phyloP scores from a whole-genome alignment of 2,888 invertebrate species.

The Nephrocerus scutellatus region DNA sequence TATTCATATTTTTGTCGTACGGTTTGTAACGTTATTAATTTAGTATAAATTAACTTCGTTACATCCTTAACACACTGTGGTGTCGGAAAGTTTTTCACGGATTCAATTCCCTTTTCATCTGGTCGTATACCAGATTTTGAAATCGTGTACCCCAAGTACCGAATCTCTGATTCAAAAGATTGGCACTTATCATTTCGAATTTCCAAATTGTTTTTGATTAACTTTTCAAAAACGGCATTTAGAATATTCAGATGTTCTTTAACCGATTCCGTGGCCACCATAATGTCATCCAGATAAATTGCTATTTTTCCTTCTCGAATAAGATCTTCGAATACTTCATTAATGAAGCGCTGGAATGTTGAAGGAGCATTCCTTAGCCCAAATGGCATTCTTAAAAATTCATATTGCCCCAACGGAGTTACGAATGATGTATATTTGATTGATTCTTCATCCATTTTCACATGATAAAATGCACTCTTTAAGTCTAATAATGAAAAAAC shows the following conservation, averaged over 20 bases:
- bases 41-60: no score
- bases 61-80: slow-evolving; percentile 2
- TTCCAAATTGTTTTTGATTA: slow-evolving; percentile 12
- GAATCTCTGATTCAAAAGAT: slow-evolving; percentile 9
- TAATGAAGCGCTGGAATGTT: slow-evolving; percentile 15
- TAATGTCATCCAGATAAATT: slow-evolving; percentile 19
- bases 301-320: slow-evolving; percentile 9
- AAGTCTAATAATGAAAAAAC: slow-evolving; percentile 3
- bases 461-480: slow-evolving; percentile 8
- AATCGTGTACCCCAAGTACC: slow-evolving; percentile 15
- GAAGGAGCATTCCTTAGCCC: slow-evolving; percentile 14
- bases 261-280: slow-evolving; percentile 12
- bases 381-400: slow-evolving; percentile 16
- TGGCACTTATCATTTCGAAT: slow-evolving; percentile 15
- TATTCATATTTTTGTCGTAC: no score
- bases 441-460: slow-evolving; percentile 2
- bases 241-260: slow-evolving; percentile 11
- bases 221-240: slow-evolving; percentile 6
- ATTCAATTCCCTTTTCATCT: slow-evolving; percentile 11
- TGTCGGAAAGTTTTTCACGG: slow-evolving; percentile 7
- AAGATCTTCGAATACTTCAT: slow-evolving; percentile 13
- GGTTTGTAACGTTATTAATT: no score
- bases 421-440: slow-evolving; percentile 10
- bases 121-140: slow-evolving; percentile 11
- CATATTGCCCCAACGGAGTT: no score